Conservation (phyloP, 2,113 vertebrate genomes). For the Crypturellus undulatus region DNA sequence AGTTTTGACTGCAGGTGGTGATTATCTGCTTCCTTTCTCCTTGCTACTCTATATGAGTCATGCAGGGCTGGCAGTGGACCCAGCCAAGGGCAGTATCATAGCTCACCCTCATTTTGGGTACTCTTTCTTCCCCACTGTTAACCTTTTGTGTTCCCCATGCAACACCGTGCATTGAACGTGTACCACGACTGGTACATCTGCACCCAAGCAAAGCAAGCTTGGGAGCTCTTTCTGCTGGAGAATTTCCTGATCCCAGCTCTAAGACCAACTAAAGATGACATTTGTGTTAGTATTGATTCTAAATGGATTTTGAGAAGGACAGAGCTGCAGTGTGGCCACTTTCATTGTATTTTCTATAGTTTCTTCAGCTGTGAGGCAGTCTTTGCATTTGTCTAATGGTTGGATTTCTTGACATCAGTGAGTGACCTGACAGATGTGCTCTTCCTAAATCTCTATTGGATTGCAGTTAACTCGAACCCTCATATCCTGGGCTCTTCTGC, state of each 20-base stretch:
- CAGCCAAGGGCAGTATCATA: not conserved
- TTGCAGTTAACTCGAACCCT: not conserved
- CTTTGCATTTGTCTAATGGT: not conserved
- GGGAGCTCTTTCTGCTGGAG: not conserved
- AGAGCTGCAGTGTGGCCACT: rapidly evolving
- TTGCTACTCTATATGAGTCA: not conserved
- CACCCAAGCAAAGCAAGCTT: not conserved
- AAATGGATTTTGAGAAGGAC: not conserved
- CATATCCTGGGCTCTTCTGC: not conserved
- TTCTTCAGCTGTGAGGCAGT: not conserved
- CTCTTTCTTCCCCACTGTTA: too few relatives aligned
- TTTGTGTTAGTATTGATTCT: not conserved
- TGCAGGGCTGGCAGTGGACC: not conserved
- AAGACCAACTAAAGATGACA: not conserved
- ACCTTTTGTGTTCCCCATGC: rapidly evolving
- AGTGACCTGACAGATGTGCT: not conserved
- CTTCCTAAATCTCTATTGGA: not conserved
- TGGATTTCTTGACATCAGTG: rapidly evolving
- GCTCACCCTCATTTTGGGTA: rapidly evolving
- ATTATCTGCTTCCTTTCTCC: not conserved
- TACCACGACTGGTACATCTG: too few relatives aligned
- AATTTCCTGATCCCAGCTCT: not conserved
- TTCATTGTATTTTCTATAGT: not conserved
- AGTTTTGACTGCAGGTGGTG: not conserved
- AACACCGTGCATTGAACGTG: too few relatives aligned